Conservation (phyloP, 2,797 vertebrate genomes). For the Lacerta viridis region DNA sequence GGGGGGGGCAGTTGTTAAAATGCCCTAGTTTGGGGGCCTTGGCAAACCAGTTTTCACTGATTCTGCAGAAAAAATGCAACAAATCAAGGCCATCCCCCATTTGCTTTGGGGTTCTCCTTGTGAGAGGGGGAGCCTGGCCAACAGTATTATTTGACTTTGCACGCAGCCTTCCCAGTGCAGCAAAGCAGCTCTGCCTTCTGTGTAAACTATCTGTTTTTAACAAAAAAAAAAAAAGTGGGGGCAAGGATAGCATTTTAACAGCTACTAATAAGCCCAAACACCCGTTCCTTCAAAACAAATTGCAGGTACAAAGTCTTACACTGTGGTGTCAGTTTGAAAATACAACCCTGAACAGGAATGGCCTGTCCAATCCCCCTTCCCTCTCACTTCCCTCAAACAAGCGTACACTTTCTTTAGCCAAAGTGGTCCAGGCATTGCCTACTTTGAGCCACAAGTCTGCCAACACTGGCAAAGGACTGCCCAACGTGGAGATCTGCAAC, state of each 20-base stretch:
- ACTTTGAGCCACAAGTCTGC: neutral
- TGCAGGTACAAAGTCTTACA: neutral
- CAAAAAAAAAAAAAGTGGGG: neutral
- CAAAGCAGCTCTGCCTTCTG: neutral
- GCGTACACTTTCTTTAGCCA: neutral
- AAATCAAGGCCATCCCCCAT: accelerated
- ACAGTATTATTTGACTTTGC: neutral
- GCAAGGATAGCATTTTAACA: neutral
- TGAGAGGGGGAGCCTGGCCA: neutral
- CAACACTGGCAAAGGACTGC: neutral
- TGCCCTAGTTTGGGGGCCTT: neutral
- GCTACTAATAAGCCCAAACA: neutral
- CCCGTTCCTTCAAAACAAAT: neutral
- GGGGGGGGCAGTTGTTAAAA: neutral
- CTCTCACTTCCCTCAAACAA: neutral
- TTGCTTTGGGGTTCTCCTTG: neutral
- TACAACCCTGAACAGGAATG: accelerated
- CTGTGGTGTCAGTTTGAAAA: neutral
- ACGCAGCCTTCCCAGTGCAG: neutral
- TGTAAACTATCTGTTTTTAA: neutral
- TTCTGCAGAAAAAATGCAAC: accelerated
- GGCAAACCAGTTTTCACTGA: accelerated
- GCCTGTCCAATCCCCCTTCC: neutral
- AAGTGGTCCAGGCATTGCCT: accelerated
- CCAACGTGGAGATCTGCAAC: neutral